Base-by-base conservation (phyloP, 2,888 invertebrate species). In the Euzophera pinguis region DNA sequence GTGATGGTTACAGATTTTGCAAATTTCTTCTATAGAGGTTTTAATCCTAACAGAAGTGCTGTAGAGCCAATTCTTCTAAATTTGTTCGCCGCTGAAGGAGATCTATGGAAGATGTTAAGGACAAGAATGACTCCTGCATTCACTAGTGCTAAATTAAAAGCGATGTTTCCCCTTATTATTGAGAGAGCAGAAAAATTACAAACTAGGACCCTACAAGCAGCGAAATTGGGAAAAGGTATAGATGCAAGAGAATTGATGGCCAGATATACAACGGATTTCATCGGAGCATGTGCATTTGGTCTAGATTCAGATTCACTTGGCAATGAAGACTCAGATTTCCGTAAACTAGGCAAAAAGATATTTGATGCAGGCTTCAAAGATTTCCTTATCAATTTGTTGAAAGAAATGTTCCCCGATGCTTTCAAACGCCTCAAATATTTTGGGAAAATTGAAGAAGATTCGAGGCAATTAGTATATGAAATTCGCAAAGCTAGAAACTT, bases 211-310 rank as follows among this genome's bases (percentile, higher is more conserved):
- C 27, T n/a, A 13, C 39, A 49, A 14, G 37, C 53, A 0, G 56
- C 61, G 0, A 53, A 59, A 14, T 42, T 47, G 0, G 58, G 55
- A 0, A 55, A 59, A 0, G 61, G 63, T 9, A 12, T 41, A 0
- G 68, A 69, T 27, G 55, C 63, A 0, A 56, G 64, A 12, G 67
- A 70, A 16, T 50, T 71, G 0, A 70, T 69, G 66, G 64, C 68
- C 0, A 52, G 68, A 16, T 72, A 67, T 34, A 69, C 69, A 0
- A 69, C 65, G 0, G 72, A 72, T 41, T 65, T 72, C n/a, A 69
- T 71, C 1, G 71, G 72, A 1, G 61, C 69, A 0, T 67, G 66
- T 32, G 71, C 65, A 0, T 72, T 70, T 12, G 72, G 71, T 0
- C 54, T 72, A 8, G 64, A 72, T 7, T 59, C 62, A 1, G 59